A percentile compares a stretch with the other conserved stretches of the same genome.
phyloP scores from a whole-genome alignment of 2,888 invertebrate species.

The Pachycephus smyrnensis region DNA sequence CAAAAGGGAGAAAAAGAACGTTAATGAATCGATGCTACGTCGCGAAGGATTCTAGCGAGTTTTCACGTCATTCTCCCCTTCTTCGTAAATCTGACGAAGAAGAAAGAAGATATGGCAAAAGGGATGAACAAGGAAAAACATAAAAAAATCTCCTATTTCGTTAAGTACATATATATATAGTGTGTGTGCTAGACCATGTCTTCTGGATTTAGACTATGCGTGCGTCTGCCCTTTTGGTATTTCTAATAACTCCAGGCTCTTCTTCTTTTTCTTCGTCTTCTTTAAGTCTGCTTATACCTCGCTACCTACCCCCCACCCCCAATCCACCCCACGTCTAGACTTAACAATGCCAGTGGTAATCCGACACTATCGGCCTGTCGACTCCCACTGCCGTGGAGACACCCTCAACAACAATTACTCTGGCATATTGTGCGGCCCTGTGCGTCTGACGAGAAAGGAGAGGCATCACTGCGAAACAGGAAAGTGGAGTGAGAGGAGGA shows the following conservation, averaged over 20 bases:
- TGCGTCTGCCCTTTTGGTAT: slow-evolving; percentile 40
- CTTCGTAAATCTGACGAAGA: background rate
- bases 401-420: slow-evolving; percentile 54
- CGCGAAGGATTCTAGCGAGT: background rate
- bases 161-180: background rate
- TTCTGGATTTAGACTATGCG: background rate
- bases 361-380: slow-evolving; percentile 49
- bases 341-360: slow-evolving; percentile 55
- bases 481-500: slow-evolving; percentile 24
- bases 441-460: slow-evolving; percentile 42
- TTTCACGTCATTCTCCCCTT: background rate
- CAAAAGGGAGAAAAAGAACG: too few relatives aligned
- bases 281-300: slow-evolving; percentile 10
- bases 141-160: background rate
- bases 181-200: background rate
- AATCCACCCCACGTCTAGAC: slow-evolving; percentile 43
- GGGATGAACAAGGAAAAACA: background rate
- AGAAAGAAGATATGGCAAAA: background rate
- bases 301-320: slow-evolving; percentile 22
- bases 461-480: slow-evolving; percentile 18
- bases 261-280: slow-evolving; percentile 6
- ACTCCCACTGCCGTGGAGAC: slow-evolving; percentile 22
- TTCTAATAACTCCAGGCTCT: slow-evolving; percentile 59
- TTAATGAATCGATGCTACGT: background rate
- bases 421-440: slow-evolving; percentile 48